These are phyloP conservation scores for Suncus etruscus DNA, from an alignment of 2,113 vertebrate genomes.

Conservation along the genomic window DNA sequence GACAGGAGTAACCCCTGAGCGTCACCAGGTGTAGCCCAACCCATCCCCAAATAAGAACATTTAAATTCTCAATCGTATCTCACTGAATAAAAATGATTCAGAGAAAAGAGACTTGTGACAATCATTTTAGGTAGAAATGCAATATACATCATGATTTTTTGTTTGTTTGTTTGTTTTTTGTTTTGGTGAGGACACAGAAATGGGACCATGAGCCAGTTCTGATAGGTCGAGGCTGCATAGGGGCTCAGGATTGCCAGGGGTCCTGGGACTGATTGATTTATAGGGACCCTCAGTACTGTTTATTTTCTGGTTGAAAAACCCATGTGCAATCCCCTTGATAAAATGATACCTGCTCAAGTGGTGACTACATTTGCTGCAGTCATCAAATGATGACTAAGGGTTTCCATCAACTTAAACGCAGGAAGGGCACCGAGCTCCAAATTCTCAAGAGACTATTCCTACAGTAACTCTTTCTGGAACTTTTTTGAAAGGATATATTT, in stretches of 20 bases:
- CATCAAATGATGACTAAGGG: neutral
- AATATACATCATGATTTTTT: no score
- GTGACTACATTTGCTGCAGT: neutral
- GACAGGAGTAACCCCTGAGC: no score
- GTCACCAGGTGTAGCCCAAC: no score
- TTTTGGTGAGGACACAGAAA: neutral
- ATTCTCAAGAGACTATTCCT: no score
- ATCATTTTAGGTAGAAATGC: neutral
- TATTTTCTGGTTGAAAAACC: neutral
- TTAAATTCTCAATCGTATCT: neutral
- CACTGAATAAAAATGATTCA: neutral
- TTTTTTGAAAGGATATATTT: no score
- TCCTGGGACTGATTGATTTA: no score
- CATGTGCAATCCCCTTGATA: neutral
- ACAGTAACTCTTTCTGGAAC: no score
- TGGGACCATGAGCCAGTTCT: neutral
- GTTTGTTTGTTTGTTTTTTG: neutral
- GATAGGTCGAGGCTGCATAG: neutral
- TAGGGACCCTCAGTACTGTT: neutral
- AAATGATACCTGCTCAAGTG: neutral
- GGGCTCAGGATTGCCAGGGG: neutral
- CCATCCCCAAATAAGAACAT: neutral
- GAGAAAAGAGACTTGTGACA: no score
- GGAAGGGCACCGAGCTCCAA: no score
- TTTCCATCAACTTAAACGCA: neutral